Evolutionary conservation across 2,888 invertebrate species (phyloP).

Genomic region (Xestia rhomboidea): DNA sequence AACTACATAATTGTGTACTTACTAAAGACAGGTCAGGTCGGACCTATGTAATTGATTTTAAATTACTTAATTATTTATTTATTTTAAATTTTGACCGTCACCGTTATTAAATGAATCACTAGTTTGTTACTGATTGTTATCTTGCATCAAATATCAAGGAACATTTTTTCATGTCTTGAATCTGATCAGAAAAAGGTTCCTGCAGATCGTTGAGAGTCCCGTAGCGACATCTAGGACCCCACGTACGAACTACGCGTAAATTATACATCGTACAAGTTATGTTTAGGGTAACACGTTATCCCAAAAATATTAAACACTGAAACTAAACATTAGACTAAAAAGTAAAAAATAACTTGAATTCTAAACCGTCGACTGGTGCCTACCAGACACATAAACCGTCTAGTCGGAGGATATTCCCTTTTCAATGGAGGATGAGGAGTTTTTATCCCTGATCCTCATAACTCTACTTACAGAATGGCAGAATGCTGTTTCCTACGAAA

Average conservation of each 20-base stretch:
- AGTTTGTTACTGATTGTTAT: not conserved
- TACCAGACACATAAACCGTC: not conserved
- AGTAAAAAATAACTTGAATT: not conserved
- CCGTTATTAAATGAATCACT: slow-evolving; percentile 1
- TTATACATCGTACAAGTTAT: not conserved
- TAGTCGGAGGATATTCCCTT: not conserved
- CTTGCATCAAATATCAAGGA: not conserved
- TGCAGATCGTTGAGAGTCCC: not conserved
- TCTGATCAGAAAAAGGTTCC: not conserved
- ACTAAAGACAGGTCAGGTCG: not conserved
- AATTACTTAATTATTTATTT: slow-evolving; percentile 10
- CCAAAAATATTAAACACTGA: not conserved
- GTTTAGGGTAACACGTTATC: too few relatives aligned
- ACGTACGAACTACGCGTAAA: not conserved
- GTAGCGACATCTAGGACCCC: slow-evolving; percentile 4
- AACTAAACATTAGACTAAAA: not conserved
- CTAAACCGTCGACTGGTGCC: not conserved
- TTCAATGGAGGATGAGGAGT: not conserved
- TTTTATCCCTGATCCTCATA: too few relatives aligned
- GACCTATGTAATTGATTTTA: slow-evolving; percentile 5
- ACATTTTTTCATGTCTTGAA: not conserved
- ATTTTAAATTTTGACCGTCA: slow-evolving; percentile 1
- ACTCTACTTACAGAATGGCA: too few relatives aligned
- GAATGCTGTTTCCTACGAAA: too few relatives aligned
- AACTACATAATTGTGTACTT: not conserved